phyloP scores from a whole-genome alignment of 2,797 vertebrate species.

The Halcyon chelicuti region DNA sequence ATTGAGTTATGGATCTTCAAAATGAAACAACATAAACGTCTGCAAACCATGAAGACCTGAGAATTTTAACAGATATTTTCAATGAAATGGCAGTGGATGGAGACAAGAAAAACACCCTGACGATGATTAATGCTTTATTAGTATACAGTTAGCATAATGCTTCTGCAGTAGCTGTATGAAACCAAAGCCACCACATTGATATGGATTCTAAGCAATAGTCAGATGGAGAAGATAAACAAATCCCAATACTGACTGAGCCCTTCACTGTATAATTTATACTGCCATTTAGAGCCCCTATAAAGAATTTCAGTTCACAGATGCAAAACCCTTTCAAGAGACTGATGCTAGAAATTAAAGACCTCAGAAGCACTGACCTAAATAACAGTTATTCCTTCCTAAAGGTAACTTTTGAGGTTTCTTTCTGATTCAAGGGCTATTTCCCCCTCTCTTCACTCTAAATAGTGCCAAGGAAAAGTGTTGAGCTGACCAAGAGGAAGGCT shows the following conservation, averaged over 20 bases:
- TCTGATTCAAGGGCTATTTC: background rate
- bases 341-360: background rate
- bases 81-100: background rate
- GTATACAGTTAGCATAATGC: background rate
- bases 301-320: constrained; percentile 14
- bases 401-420: constrained; percentile 15
- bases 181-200: background rate
- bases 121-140: background rate
- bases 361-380: constrained; percentile 33
- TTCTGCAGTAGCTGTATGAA: background rate
- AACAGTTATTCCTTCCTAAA: background rate
- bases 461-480: background rate
- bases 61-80: background rate
- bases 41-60: background rate
- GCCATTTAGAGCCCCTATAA: background rate
- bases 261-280: background rate
- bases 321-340: constrained; percentile 12
- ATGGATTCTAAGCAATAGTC: background rate
- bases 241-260: background rate
- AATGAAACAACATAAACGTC: background rate
- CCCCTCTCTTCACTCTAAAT: background rate
- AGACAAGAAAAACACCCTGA: background rate
- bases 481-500: background rate
- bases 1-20: background rate
- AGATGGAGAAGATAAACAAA: background rate